Percentiles rank a stretch among this genome's conserved stretches.
Conservation (phyloP, 2,113 vertebrate genomes). For the Haliaeetus leucogaster region DNA sequence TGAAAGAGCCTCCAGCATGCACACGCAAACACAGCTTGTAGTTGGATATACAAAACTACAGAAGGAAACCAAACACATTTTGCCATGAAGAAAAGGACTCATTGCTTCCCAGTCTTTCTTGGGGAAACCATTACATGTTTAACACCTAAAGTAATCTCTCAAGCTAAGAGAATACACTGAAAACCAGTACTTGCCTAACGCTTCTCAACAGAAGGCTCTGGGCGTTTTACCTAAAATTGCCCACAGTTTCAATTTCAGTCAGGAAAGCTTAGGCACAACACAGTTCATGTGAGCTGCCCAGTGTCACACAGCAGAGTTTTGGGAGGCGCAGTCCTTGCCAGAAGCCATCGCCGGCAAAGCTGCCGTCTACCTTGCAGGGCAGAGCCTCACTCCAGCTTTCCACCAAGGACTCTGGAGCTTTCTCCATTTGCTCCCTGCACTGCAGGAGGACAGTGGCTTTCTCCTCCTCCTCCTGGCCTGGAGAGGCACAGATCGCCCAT, state of each 20-base stretch:
- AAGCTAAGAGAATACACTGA: neutral
- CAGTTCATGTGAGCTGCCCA: neutral
- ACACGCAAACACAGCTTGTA: neutral
- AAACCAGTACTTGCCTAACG: neutral
- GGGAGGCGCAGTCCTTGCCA: neutral
- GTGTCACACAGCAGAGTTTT: fast-evolving
- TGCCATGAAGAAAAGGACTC: neutral
- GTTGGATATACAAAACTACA: neutral
- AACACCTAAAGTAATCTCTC: neutral
- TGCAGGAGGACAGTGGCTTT: neutral
- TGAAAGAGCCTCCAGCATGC: neutral
- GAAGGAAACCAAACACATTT: neutral
- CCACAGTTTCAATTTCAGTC: neutral
- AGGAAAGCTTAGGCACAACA: fast-evolving
- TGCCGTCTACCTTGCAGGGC: fast-evolving
- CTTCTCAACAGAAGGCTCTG: neutral
- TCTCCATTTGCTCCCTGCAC: neutral
- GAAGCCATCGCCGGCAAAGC: neutral
- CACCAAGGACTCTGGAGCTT: neutral
- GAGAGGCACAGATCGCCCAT: neutral
- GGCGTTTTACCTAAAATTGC: neutral
- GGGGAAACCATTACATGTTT: neutral
- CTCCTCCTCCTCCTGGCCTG: neutral
- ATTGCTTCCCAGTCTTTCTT: neutral
- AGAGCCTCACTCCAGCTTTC: neutral